Conservation (phyloP, 2,888 invertebrate genomes). For the Heliconius ismenius region DNA sequence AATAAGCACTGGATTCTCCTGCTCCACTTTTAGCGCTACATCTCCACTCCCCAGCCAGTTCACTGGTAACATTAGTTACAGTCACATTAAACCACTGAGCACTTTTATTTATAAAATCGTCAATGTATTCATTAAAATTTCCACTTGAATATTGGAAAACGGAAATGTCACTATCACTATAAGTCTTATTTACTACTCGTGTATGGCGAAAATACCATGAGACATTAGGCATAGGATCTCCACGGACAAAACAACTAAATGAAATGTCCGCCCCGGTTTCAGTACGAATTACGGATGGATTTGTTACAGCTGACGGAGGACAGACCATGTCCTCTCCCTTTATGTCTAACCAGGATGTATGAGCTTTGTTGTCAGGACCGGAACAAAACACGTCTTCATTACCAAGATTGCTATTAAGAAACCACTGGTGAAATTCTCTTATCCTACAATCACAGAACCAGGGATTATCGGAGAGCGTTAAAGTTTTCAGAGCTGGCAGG, state of each 20-base stretch:
- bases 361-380: conserved; percentile 85
- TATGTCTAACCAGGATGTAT: conserved; percentile 88
- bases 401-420: conserved; percentile 88
- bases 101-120: conserved; percentile 73
- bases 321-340: conserved; percentile 90
- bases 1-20: conserved; percentile 83
- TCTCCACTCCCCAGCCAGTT: conserved; percentile 92
- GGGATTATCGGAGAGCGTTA: conserved; percentile 91
- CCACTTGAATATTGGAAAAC: conserved; percentile 61
- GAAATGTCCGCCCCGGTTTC: conserved; percentile 91
- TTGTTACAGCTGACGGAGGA: conserved; percentile 85
- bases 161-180: conserved; percentile 62
- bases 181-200: conserved; percentile 63
- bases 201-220: conserved; percentile 89
- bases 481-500: conserved; percentile 85
- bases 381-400: conserved; percentile 87
- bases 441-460: conserved; percentile 95
- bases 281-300: conserved; percentile 83
- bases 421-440: conserved; percentile 91
- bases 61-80: conserved; percentile 89
- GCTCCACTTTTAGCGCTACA: conserved; percentile 88
- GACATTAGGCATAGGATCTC: conserved; percentile 90
- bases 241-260: conserved; percentile 89
- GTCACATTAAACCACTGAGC: conserved; percentile 90
- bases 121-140: conserved; percentile 66